phyloP scores from a whole-genome alignment of 2,888 invertebrate species.

The Parthenolecanium corni region DNA sequence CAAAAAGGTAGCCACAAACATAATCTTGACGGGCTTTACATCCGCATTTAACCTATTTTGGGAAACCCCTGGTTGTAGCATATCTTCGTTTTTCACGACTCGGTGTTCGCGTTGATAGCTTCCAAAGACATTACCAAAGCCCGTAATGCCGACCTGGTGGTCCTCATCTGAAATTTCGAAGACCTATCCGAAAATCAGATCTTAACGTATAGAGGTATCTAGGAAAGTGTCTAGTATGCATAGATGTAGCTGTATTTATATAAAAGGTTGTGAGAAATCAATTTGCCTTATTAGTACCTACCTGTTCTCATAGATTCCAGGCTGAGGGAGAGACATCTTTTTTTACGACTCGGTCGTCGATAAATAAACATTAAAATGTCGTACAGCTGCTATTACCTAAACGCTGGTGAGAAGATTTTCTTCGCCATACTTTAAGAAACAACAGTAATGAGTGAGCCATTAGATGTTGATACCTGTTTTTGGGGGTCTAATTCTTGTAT shows the following conservation, averaged over 20 bases:
- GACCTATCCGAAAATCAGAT: conserved; percentile 22
- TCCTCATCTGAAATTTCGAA: conserved; percentile 21
- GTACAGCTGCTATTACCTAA: conserved; percentile 26
- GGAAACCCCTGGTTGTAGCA: conserved; percentile 1
- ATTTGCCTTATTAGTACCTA: conserved; percentile 28
- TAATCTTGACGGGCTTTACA: no score
- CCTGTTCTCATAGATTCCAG: conserved; percentile 10
- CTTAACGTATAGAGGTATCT: neutral
- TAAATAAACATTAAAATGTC: conserved; percentile 29
- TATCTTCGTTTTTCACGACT: conserved; percentile 1
- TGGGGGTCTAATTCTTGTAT: neutral
- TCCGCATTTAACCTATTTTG: neutral
- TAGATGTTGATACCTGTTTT: conserved; percentile 23
- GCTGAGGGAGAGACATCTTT: conserved; percentile 17
- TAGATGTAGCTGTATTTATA: conserved; percentile 10
- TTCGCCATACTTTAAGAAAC: neutral
- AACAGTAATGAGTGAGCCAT: conserved; percentile 23
- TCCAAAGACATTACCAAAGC: conserved; percentile 13
- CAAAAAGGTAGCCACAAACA: no score
- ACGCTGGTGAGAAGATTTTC: conserved; percentile 25
- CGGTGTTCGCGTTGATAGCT: conserved; percentile 12
- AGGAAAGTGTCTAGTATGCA: neutral
- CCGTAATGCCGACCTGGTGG: conserved; percentile 19
- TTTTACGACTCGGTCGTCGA: conserved; percentile 25
- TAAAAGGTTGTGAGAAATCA: conserved; percentile 28